A percentile compares a stretch with the other conserved stretches of the same genome.
Conservation (phyloP, 2,797 vertebrate genomes). For the Acanthiza pusilla region DNA sequence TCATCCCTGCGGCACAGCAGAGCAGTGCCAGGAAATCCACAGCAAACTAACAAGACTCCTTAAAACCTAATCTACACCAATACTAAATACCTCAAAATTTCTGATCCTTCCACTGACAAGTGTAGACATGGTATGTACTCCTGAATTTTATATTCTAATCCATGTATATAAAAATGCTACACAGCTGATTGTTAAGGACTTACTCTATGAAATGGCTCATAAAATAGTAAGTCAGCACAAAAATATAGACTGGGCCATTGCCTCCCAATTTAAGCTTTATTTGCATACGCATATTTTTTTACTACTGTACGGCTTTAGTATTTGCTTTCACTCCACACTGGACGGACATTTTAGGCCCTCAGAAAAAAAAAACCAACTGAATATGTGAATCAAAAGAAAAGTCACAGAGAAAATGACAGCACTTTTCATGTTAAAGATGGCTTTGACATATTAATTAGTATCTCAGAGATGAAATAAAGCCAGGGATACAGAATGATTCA, state of each 20-base stretch:
- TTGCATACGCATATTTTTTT: not conserved
- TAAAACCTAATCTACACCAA: not conserved
- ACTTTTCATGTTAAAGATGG: conserved; percentile 9
- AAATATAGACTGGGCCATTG: not conserved
- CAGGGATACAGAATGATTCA: conserved; percentile 8
- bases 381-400: conserved; percentile 40
- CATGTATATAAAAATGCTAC: not conserved
- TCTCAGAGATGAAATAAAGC: conserved; percentile 20
- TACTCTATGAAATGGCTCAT: not conserved
- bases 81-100: not conserved
- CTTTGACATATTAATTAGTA: conserved; percentile 39
- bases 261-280: not conserved
- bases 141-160: not conserved
- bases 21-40: not conserved
- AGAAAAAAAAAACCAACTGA: not conserved
- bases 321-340: not conserved
- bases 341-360: not conserved
- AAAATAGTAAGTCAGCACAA: not conserved
- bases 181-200: not conserved
- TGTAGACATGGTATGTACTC: not conserved
- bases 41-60: not conserved
- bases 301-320: not conserved
- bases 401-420: conserved; percentile 1
- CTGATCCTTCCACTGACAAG: not conserved
- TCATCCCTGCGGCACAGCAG: not conserved